Evolutionary conservation across 2,888 invertebrate genomes (phyloP).

Genomic region (Acholoe squamosa): DNA sequence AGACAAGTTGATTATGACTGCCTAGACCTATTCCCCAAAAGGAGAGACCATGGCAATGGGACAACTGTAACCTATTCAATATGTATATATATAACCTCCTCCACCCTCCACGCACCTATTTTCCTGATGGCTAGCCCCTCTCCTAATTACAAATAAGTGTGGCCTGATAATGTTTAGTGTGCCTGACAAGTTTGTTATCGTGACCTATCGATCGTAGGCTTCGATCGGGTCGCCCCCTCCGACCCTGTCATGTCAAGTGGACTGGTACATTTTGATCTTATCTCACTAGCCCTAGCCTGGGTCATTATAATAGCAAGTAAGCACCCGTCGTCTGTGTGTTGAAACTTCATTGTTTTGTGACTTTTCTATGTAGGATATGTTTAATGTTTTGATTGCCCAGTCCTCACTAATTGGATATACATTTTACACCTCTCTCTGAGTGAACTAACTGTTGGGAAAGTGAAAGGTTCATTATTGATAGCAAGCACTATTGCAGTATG

Average conservation of each 20-base stretch:
- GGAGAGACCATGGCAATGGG: not conserved
- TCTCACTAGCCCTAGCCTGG: not conserved
- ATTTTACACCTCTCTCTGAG: too few relatives aligned
- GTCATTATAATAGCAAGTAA: not conserved
- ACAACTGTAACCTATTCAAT: not conserved
- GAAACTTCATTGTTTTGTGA: not conserved
- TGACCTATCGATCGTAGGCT: slow-evolving; percentile 24
- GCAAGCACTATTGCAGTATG: too few relatives aligned
- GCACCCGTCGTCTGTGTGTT: not conserved
- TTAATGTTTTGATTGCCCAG: too few relatives aligned
- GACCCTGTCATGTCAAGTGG: slow-evolving; percentile 47
- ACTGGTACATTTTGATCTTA: not conserved
- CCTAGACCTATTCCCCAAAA: not conserved
- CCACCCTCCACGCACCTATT: not conserved
- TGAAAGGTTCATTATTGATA: too few relatives aligned
- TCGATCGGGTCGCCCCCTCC: not conserved
- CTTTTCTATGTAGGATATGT: too few relatives aligned
- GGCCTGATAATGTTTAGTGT: slow-evolving; percentile 15
- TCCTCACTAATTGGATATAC: too few relatives aligned
- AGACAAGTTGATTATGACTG: too few relatives aligned
- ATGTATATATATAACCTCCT: too few relatives aligned
- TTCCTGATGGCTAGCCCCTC: slow-evolving; percentile 24
- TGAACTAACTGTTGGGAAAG: too few relatives aligned
- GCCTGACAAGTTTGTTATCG: slow-evolving; percentile 40
- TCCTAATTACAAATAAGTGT: slow-evolving; percentile 49